Evolutionary conservation across 2,888 invertebrate species (phyloP).

Genomic region (Doris montereyensis): DNA sequence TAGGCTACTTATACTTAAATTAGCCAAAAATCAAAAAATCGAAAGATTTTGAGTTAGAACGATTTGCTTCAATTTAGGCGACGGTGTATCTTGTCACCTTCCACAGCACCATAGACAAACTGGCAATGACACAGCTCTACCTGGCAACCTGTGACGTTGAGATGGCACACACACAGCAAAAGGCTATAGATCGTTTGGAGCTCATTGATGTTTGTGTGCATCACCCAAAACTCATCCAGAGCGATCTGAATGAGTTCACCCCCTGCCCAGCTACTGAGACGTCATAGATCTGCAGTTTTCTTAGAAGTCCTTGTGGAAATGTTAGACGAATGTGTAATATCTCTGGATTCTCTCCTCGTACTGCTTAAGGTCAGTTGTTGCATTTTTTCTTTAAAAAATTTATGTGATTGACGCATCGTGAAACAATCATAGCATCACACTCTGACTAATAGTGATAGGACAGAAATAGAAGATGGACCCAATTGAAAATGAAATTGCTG

Average conservation of each 20-base stretch:
- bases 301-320: slow-evolving; percentile 44
- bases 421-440: too few relatives aligned
- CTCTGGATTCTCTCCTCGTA: slow-evolving; percentile 36
- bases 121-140: slow-evolving; percentile 55
- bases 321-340: slow-evolving; percentile 39
- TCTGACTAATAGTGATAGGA: too few relatives aligned
- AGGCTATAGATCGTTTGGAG: slow-evolving; percentile 47
- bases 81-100: too few relatives aligned
- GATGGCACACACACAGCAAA: slow-evolving; percentile 52
- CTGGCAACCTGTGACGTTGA: slow-evolving; percentile 61
- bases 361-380: slow-evolving; percentile 43
- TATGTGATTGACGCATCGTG: too few relatives aligned
- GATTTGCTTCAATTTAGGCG: too few relatives aligned
- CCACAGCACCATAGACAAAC: slow-evolving; percentile 50
- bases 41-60: too few relatives aligned
- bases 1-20: too few relatives aligned
- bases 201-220: slow-evolving; percentile 37
- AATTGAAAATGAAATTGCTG: too few relatives aligned
- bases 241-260: slow-evolving; percentile 56
- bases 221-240: slow-evolving; percentile 55
- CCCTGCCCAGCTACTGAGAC: slow-evolving; percentile 50
- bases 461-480: too few relatives aligned
- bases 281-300: slow-evolving; percentile 38
- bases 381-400: too few relatives aligned
- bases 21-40: too few relatives aligned